A percentile compares a stretch with the other conserved stretches of the same genome.
Evolutionary conservation across 2,113 vertebrate species (phyloP).

Genomic region (Elaphurus davidianus): DNA sequence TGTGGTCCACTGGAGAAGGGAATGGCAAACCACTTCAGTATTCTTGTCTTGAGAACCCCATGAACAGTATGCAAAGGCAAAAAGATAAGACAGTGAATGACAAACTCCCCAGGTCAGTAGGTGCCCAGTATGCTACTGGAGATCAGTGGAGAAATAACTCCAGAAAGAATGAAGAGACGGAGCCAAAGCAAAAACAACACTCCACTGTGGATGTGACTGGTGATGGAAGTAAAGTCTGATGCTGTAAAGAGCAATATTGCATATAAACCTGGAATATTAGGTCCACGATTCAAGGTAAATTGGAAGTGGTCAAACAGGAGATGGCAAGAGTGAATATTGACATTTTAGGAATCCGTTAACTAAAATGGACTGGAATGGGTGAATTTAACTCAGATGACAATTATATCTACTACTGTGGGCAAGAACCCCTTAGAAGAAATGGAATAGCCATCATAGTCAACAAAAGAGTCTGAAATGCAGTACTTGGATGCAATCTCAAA

Average conservation of each 20-base stretch:
- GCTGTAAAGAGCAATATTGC: not conserved
- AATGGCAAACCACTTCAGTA: not conserved
- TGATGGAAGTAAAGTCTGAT: not conserved
- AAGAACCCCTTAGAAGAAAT: not conserved
- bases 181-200: not conserved
- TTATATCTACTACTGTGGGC: not conserved
- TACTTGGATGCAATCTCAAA: not conserved
- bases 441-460: not conserved
- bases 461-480: not conserved
- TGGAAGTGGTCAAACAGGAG: not conserved
- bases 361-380: not conserved
- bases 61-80: not conserved
- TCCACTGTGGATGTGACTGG: not conserved
- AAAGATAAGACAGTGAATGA: not conserved
- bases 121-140: not conserved
- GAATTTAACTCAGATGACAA: not conserved
- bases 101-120: rapidly evolving
- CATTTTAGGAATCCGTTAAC: not conserved
- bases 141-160: not conserved
- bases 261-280: not conserved
- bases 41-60: not conserved
- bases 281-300: no score
- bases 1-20: not conserved
- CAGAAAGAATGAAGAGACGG: not conserved
- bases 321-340: not conserved